Base-by-base conservation (phyloP, 2,797 vertebrate species). In the Lacerta agilis region DNA sequence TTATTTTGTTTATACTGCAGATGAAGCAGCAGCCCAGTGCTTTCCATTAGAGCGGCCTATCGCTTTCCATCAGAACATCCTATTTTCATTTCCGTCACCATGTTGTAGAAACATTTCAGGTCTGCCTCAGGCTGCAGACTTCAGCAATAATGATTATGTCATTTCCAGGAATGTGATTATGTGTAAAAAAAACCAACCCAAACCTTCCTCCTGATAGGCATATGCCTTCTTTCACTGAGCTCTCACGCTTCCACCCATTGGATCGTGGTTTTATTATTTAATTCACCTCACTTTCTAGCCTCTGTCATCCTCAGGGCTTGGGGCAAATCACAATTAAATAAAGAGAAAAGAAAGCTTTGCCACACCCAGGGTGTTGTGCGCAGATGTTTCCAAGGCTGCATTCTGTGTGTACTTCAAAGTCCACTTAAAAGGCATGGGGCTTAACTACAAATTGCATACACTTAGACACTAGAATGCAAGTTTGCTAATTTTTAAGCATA, bases 141-240 rank as follows among this genome's bases (percentile, higher is more conserved):
- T 88, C 33, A 71, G 43, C 66, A 61, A 43, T 88, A 38, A 78
- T 78, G 66, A 67, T 41, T 71, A 79, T 88, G 36, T 67, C 7
- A 79, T 88, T 84, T 83, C 49, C 36, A 79, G 67, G 82, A 79
- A 84, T 72, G 76, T 61, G 49, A 79, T 88, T 72, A 79, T 64
- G 36, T 61, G 18, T 58, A 41, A 64, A 78, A 77, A 38, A 64
- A 71, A 58, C 61, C 33, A 58, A 61, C 33, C 45, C 43, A 71
- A 55, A 55, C 49, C 49, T 83, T 81, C 55, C 33, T 80, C 27
- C 38, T 71, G 66, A 81, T 72, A 55, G 67, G 67, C 49, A 73
- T 41, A 43, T 87, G 67, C 27, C 36, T 79, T 79, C 45, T 83
- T 72, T 58, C 77, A 45, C 29, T 69, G 55, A 61, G 10, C 29